A percentile compares a stretch with the other conserved stretches of the same genome.
phyloP scores from a whole-genome alignment of 2,888 invertebrate species.

The Crematogaster levior region DNA sequence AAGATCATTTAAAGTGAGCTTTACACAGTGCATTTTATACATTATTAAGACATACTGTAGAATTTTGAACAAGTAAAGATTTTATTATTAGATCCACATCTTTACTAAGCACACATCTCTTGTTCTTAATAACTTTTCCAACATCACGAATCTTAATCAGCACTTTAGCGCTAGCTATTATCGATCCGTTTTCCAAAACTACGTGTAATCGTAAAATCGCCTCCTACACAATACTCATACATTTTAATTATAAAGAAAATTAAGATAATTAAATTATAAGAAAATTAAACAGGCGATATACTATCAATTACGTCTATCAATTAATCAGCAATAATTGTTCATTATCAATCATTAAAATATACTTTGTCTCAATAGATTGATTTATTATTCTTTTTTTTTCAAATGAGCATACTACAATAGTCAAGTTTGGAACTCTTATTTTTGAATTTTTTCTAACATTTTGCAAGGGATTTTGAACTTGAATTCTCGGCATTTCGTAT shows the following conservation, averaged over 20 bases:
- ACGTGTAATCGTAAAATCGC: no score
- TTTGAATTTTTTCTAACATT: background rate
- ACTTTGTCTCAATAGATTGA: background rate
- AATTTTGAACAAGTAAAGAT: no score
- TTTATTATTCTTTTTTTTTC: background rate
- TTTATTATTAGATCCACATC: no score
- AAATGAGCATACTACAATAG: background rate
- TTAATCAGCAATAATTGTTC: background rate
- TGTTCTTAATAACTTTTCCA: no score
- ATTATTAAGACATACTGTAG: background rate
- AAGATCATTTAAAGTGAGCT: background rate
- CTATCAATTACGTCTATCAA: background rate
- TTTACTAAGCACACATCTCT: no score
- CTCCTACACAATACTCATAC: no score
- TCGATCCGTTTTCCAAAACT: no score
- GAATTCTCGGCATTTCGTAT: background rate
- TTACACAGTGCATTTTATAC: background rate
- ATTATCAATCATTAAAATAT: background rate
- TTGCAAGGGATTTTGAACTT: background rate
- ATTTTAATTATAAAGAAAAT: background rate
- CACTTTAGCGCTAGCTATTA: no score
- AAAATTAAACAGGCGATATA: background rate
- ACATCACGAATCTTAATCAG: no score
- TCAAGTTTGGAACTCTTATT: background rate
- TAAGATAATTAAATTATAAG: no score